Base-by-base conservation (phyloP, 1,140 invertebrate genomes). In the Latrodectus geometricus region DNA sequence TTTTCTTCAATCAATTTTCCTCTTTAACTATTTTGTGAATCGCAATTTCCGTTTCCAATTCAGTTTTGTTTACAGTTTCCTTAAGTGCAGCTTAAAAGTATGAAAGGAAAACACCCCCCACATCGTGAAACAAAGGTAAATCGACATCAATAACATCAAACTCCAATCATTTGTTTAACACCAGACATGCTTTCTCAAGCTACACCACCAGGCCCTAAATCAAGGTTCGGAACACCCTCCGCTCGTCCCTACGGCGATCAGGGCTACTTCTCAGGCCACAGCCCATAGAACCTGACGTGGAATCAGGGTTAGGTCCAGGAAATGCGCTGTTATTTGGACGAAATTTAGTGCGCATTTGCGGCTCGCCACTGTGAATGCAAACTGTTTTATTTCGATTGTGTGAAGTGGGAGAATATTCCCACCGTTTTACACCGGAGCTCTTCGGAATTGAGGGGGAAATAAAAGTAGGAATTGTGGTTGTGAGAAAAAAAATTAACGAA, bases 21-120 rank as follows among this genome's bases (percentile, higher is more conserved):
- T 35, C 48, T 17, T 50, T 74, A 74, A 74, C 72, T 50, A 74
- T 20, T 74, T 50, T 50, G 48, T 52, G 35, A 61, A 61, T 61
- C 54, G 35, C 76, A 35, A 78, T 78, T 78, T 78, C 76, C 76
- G 76, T 61, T 78, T 78, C 76, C 76, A 78, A 68, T 78, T 78
- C 56, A 78, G 17, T 35, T 78, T 78, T 78, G 76, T 78, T 78
- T 78, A 68, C 76, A 20, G n/a, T 54, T 78, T 78, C 76, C 76
- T 35, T 35, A 35, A 35, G 21, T 14, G 17, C 52, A 61, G 54
- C 17, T 61, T 14, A 61, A 8, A 61, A 17, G 0, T 61, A 61
- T 14, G 54, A 61, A 61, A 61, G 54, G 17, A 61, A 61, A 61
- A 61, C 54, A 61, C 54, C 11, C 17, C 17, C 54, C 54, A 14